These are phyloP conservation scores for Caenorhabditis sp. DNA, from an alignment of 2,888 invertebrate genomes.

Conservation along the genomic window DNA sequence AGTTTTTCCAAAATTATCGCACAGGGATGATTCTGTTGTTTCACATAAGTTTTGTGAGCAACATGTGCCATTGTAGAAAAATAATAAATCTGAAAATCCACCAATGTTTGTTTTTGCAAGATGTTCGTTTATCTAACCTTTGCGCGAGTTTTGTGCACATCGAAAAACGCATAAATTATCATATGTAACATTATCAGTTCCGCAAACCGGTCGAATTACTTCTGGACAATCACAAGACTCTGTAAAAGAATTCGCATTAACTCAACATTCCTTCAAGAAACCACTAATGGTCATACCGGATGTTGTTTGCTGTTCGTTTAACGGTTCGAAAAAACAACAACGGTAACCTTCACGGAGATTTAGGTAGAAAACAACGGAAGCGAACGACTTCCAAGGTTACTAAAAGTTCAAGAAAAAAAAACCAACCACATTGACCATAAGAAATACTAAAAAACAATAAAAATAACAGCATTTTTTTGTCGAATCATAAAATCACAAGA, in stretches of 20 bases:
- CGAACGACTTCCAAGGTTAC: not conserved
- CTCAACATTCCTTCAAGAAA: not conserved
- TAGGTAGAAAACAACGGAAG: constrained; percentile 15
- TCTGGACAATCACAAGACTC: constrained; percentile 51
- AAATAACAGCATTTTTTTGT: not conserved
- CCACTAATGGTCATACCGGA: constrained; percentile 9
- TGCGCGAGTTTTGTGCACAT: constrained; percentile 42
- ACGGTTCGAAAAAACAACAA: not conserved
- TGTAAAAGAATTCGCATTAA: not conserved
- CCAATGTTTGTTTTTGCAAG: too few relatives aligned
- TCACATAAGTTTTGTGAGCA: constrained; percentile 57
- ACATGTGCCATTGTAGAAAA: constrained; percentile 62
- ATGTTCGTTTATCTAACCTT: constrained; percentile 24
- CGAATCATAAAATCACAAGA: not conserved
- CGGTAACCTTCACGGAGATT: constrained; percentile 11
- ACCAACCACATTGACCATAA: not conserved
- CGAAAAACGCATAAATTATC: constrained; percentile 56
- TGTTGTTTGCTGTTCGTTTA: constrained; percentile 1
- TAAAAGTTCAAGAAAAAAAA: not conserved
- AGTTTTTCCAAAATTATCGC: constrained; percentile 60
- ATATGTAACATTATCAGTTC: constrained; percentile 61
- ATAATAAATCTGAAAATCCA: constrained; percentile 46
- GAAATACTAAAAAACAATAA: not conserved
- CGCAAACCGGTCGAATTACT: constrained; percentile 57
- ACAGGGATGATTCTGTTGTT: constrained; percentile 46